Evolutionary conservation across 2,888 invertebrate species (phyloP).

Genomic region (Tuberolachnus salignus): DNA sequence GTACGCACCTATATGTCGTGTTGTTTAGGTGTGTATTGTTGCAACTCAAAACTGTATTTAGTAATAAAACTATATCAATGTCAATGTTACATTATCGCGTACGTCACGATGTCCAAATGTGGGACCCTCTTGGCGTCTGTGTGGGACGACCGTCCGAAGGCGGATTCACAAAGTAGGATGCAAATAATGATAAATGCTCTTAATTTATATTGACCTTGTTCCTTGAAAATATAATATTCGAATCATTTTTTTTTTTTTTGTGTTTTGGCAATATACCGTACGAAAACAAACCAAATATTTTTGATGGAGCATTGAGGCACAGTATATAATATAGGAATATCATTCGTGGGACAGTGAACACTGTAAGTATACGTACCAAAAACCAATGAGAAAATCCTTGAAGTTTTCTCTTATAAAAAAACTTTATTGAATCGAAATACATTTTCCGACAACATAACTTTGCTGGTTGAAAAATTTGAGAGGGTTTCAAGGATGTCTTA

Average conservation of each 20-base stretch:
- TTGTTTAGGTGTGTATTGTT: slow-evolving; percentile 1
- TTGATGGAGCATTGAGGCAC: slow-evolving; percentile 5
- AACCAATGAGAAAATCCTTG: slow-evolving; percentile 37
- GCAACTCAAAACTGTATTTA: slow-evolving; percentile 6
- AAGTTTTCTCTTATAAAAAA: slow-evolving; percentile 15
- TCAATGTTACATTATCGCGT: slow-evolving; percentile 42
- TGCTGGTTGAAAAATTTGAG: slow-evolving; percentile 1
- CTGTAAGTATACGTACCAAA: not conserved
- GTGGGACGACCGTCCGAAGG: slow-evolving; percentile 43
- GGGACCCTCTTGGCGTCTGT: not conserved
- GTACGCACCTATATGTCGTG: slow-evolving; percentile 14
- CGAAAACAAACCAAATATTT: not conserved
- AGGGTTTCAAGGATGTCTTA: slow-evolving; percentile 24
- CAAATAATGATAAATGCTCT: slow-evolving; percentile 42
- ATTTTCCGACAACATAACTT: not conserved
- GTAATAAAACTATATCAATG: slow-evolving; percentile 48
- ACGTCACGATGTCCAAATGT: not conserved
- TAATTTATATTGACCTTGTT: slow-evolving; percentile 45
- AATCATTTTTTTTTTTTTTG: not conserved
- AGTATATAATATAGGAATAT: not conserved
- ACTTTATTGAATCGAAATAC: slow-evolving; percentile 21
- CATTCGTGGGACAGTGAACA: slow-evolving; percentile 27
- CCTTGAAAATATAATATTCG: slow-evolving; percentile 28
- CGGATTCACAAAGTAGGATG: slow-evolving; percentile 40
- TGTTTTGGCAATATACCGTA: not conserved